Conservation (phyloP, 2,113 vertebrate species). For the Taxidea taxus region DNA sequence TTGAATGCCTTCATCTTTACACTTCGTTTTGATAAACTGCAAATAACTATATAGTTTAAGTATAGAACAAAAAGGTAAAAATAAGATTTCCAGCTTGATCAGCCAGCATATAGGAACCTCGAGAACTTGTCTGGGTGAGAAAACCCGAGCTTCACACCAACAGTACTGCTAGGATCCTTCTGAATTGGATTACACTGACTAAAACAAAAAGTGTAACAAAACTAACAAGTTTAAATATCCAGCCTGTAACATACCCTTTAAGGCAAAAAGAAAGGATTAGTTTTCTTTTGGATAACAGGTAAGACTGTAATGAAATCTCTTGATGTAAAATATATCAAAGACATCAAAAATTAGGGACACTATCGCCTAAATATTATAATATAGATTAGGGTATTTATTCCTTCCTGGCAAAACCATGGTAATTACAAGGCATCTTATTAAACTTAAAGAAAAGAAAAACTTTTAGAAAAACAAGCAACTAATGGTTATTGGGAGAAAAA, state of each 20-base stretch:
- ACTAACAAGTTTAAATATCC: not conserved
- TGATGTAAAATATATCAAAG: conserved; percentile 5
- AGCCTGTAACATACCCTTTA: not conserved
- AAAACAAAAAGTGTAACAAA: not conserved
- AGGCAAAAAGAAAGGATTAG: conserved; percentile 6
- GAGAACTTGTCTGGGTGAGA: not conserved
- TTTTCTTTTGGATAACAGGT: not conserved
- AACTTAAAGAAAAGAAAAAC: not conserved
- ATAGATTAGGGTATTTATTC: not conserved
- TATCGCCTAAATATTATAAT: not conserved
- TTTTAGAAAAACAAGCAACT: conserved; percentile 11
- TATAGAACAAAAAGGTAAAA: conserved; percentile 18
- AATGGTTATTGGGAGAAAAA: not conserved
- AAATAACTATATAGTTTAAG: not conserved
- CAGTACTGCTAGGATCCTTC: not conserved
- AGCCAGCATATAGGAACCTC: not conserved
- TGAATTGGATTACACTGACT: not conserved
- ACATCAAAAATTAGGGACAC: not conserved
- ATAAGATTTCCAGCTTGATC: not conserved
- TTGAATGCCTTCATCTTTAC: conserved; percentile 28
- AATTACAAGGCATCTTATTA: not conserved
- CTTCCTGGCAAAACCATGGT: not conserved
- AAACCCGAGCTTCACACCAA: not conserved
- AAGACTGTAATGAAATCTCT: not conserved
- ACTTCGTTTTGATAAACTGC: not conserved